These are phyloP conservation scores for Spondyliosoma cantharus DNA, from an alignment of 2,797 vertebrate species.

Conservation along the genomic window DNA sequence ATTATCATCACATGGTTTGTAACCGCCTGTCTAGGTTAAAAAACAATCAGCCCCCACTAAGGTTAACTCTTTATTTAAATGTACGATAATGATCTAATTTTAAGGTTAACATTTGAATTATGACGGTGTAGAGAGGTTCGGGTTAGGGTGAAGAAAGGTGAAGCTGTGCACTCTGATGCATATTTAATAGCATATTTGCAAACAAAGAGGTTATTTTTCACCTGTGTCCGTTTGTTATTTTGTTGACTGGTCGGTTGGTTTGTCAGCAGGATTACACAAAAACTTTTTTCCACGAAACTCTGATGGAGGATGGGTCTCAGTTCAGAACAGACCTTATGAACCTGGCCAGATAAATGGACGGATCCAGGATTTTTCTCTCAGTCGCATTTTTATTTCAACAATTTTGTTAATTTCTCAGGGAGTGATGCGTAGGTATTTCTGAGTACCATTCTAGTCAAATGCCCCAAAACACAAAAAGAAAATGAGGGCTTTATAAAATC, in stretches of 20 bases:
- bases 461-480: not conserved
- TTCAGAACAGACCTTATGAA: too few species aligned
- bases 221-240: too few species aligned
- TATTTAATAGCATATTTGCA: not conserved
- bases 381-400: too few species aligned
- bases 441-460: not conserved
- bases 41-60: not conserved
- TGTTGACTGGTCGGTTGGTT: too few species aligned
- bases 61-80: not conserved
- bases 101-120: not conserved
- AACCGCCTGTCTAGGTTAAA: not conserved
- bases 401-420: too few species aligned
- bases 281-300: too few species aligned
- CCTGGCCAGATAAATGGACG: too few species aligned
- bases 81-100: not conserved
- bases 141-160: not conserved
- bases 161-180: not conserved
- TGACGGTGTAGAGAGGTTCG: not conserved
- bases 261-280: too few species aligned
- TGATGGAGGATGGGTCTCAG: too few species aligned
- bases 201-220: too few species aligned
- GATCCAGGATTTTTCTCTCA: too few species aligned
- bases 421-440: too few species aligned
- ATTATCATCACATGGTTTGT: not conserved
- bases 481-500: not conserved